These are phyloP conservation scores for Diuraphis noxia DNA, from an alignment of 1,140 invertebrate genomes.

Conservation along the genomic window DNA sequence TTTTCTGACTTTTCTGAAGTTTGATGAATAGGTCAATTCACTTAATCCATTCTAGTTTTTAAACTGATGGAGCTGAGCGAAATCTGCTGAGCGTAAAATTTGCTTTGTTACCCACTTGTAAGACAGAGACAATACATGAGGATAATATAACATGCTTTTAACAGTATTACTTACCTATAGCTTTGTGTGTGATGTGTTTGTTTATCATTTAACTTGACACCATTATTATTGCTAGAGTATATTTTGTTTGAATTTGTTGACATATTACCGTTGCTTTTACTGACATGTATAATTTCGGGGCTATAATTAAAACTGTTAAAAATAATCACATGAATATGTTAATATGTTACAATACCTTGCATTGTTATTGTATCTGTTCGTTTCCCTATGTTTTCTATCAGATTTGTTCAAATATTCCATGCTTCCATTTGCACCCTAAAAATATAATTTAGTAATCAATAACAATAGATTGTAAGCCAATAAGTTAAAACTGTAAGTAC, in stretches of 20 bases:
- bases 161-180: slow-evolving; percentile 13
- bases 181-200: slow-evolving; percentile 33
- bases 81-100: too few species aligned
- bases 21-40: too few species aligned
- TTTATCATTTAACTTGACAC: not conserved
- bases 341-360: slow-evolving; percentile 29
- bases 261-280: slow-evolving; percentile 30
- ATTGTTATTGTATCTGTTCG: slow-evolving; percentile 3
- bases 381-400: slow-evolving; percentile 3
- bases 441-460: not conserved
- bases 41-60: too few species aligned
- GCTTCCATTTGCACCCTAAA: slow-evolving; percentile 34
- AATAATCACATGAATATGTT: not conserved
- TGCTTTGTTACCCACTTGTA: too few species aligned
- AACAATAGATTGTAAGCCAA: not conserved
- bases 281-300: slow-evolving; percentile 38
- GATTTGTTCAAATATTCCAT: slow-evolving; percentile 8
- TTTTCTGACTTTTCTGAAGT: too few species aligned
- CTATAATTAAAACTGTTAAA: slow-evolving; percentile 28
- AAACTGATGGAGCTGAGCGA: too few species aligned
- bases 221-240: not conserved
- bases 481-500: not conserved
- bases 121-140: too few species aligned
- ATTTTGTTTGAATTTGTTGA: slow-evolving; percentile 33
- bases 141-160: too few species aligned